Evolutionary conservation across 1,140 invertebrate genomes (phyloP).

Genomic region (Trichonephila clavata): DNA sequence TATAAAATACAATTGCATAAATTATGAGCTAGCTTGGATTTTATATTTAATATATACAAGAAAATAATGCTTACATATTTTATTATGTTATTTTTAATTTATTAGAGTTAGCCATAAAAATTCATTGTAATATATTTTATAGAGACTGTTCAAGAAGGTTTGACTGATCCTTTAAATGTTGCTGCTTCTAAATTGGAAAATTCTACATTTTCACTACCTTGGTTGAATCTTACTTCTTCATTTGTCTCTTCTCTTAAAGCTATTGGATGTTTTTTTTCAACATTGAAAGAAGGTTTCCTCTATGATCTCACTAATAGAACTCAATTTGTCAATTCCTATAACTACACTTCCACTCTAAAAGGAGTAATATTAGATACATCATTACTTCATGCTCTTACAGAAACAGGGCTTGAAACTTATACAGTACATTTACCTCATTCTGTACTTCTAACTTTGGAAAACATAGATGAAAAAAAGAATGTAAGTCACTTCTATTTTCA

Average conservation of each 20-base stretch:
- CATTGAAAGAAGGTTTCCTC: slow-evolving; percentile 84
- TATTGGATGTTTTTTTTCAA: slow-evolving; percentile 81
- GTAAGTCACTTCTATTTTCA: slow-evolving; percentile 65
- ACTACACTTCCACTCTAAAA: slow-evolving; percentile 87
- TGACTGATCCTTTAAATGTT: slow-evolving; percentile 71
- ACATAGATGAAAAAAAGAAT: slow-evolving; percentile 77
- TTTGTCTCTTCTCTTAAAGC: slow-evolving; percentile 24
- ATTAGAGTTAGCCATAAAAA: too few species aligned
- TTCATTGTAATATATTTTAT: not conserved
- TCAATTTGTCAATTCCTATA: slow-evolving; percentile 82
- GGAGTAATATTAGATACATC: slow-evolving; percentile 86
- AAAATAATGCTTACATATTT: too few species aligned
- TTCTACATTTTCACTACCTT: slow-evolving; percentile 14
- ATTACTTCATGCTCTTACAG: slow-evolving; percentile 88
- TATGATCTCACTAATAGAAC: slow-evolving; percentile 82
- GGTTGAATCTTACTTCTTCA: not conserved
- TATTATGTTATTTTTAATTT: too few species aligned
- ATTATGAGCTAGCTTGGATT: too few species aligned
- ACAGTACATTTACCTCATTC: slow-evolving; percentile 86
- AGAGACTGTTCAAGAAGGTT: slow-evolving; percentile 45
- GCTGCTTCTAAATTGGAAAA: slow-evolving; percentile 58
- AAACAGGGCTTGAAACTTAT: slow-evolving; percentile 89
- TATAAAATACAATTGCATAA: too few species aligned
- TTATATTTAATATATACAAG: too few species aligned
- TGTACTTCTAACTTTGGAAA: slow-evolving; percentile 77